phyloP scores from a whole-genome alignment of 2,797 vertebrate genomes.

The Distichodus sexfasciatus region DNA sequence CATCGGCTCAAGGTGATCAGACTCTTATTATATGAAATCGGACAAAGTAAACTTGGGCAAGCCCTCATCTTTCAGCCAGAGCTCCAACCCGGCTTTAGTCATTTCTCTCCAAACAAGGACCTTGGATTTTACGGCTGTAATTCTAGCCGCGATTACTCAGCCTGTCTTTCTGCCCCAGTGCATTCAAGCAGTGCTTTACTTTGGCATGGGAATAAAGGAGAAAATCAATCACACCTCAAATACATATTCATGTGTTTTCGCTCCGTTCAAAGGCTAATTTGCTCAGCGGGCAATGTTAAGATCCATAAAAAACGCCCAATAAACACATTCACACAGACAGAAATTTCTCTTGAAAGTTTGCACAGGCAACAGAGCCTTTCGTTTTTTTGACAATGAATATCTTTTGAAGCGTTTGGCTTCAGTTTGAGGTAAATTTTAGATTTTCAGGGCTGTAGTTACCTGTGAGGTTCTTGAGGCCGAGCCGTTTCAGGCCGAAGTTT shows the following conservation, averaged over 20 bases:
- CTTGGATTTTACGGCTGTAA: slow-evolving; percentile 35
- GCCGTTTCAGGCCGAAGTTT: slow-evolving; percentile 89
- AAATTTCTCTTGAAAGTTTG: neutral
- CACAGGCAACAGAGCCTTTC: no score
- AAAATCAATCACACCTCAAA: slow-evolving; percentile 41
- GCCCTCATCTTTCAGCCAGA: neutral
- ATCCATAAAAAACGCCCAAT: neutral
- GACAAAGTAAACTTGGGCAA: no score
- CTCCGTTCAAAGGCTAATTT: neutral
- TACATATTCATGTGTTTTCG: slow-evolving; percentile 37
- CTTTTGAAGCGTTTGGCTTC: neutral
- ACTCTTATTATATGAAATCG: no score
- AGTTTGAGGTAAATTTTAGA: neutral
- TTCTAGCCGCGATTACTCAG: slow-evolving; percentile 43
- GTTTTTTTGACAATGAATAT: no score
- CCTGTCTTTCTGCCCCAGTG: neutral
- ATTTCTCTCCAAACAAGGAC: slow-evolving; percentile 32
- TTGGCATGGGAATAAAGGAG: slow-evolving; percentile 17
- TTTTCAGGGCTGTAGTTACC: slow-evolving; percentile 66
- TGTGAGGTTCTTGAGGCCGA: slow-evolving; percentile 92
- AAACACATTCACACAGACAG: slow-evolving; percentile 1
- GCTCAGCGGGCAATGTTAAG: neutral
- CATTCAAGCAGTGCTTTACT: slow-evolving; percentile 13
- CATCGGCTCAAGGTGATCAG: no score
- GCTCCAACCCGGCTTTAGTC: slow-evolving; percentile 29